Conservation (phyloP, 2,113 vertebrate genomes). For the Speoplatyrhinus poulsoni region DNA sequence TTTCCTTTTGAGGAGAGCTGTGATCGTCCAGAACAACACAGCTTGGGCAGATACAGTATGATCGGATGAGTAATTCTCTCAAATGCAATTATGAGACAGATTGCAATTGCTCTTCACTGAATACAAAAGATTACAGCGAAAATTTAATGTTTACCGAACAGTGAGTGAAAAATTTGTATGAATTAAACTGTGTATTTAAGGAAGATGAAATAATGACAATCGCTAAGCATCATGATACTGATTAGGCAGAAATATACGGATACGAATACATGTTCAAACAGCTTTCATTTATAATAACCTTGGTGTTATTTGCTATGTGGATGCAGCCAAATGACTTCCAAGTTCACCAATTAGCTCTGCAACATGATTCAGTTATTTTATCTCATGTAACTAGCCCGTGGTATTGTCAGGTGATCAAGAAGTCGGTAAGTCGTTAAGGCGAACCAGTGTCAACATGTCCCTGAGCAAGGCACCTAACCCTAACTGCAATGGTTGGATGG, state of each 20-base stretch:
- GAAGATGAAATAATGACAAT: constrained; percentile 54
- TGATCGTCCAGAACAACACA: constrained; percentile 19
- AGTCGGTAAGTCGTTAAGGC: too few relatives aligned
- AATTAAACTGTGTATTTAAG: constrained; percentile 46
- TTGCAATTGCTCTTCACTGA: constrained; percentile 24
- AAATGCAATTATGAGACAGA: constrained; percentile 47
- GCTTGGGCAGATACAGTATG: constrained; percentile 16
- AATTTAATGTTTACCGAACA: constrained; percentile 48
- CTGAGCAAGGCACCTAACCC: too few relatives aligned
- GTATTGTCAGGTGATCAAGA: too few relatives aligned
- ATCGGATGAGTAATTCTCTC: constrained; percentile 41
- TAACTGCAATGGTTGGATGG: too few relatives aligned
- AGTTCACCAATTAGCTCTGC: too few relatives aligned
- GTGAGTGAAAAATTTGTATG: constrained; percentile 33
- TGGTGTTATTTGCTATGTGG: constrained; percentile 9
- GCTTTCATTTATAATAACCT: constrained; percentile 34
- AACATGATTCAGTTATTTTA: too few relatives aligned
- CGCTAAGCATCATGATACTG: constrained; percentile 25
- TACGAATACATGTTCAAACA: constrained; percentile 16
- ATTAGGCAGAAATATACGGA: constrained; percentile 42
- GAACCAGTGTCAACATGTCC: too few relatives aligned
- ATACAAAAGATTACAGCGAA: constrained; percentile 40
- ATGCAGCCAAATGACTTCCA: too few relatives aligned
- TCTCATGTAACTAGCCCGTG: too few relatives aligned
- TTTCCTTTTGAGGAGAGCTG: constrained; percentile 20